These are phyloP conservation scores for Megaustenia siamemsis DNA, from an alignment of 2,888 invertebrate species.

Conservation along the genomic window DNA sequence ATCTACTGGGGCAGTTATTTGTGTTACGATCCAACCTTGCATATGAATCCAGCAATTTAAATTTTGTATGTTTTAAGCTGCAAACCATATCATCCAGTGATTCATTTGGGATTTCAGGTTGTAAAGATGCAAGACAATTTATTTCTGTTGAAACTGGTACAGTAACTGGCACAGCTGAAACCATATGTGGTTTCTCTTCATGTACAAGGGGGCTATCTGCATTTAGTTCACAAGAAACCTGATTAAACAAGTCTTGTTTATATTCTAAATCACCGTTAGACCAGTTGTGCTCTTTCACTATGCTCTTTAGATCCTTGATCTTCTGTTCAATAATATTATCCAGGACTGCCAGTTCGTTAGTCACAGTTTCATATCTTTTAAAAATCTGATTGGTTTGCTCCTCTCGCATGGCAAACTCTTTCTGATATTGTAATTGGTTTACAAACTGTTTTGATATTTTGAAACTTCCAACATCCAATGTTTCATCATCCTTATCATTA, in stretches of 20 bases:
- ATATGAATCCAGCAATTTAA: not conserved
- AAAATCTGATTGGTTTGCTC: constrained; percentile 1
- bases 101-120: not conserved
- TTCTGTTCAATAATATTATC: constrained; percentile 21
- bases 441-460: constrained; percentile 29
- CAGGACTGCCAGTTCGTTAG: not conserved
- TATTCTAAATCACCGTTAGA: constrained; percentile 27
- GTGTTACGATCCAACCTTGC: not conserved
- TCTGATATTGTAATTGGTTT: not conserved
- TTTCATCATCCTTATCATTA: not conserved
- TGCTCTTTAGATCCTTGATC: constrained; percentile 33
- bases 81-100: not conserved
- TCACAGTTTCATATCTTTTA: constrained; percentile 3
- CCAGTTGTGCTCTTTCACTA: constrained; percentile 45
- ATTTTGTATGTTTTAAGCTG: too few relatives aligned
- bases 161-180: not conserved
- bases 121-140: not conserved
- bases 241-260: constrained; percentile 27
- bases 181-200: not conserved
- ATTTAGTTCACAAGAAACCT: constrained; percentile 30
- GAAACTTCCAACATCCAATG: constrained; percentile 42
- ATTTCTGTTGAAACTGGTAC: not conserved
- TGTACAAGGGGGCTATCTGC: too few relatives aligned
- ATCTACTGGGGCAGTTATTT: not conserved
- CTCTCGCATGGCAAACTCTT: constrained; percentile 1